Base-by-base conservation (phyloP, 2,888 invertebrate species). In the Watsonalla cultraria region DNA sequence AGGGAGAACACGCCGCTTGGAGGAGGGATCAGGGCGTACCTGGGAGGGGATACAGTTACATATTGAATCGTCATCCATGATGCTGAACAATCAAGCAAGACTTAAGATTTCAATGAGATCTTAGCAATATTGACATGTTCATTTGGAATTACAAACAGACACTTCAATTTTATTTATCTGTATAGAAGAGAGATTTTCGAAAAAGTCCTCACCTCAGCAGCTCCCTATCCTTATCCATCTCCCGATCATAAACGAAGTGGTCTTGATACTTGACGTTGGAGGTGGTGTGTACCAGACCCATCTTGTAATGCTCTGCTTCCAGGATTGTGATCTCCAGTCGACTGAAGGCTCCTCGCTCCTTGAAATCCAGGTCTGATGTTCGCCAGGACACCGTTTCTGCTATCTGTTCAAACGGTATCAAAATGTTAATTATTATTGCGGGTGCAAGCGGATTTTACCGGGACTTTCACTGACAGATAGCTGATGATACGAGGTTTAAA, bases 1-100 rank as follows among this genome's bases (percentile, higher is more conserved):
- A 93, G 80, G 24, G 89, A 72, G 62, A 93, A 88, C 61, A 92
- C 91, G 0, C 92, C 92, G 15, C 70, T 78, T 0, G 82, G 59
- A 0, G 90, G 89, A 2, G 90, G 85, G 39, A 78, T 71, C 64
- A 88, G 69, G 6, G 83, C 82, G 62, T 86, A 86, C 62, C 88
- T 89, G 63, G 0, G 8, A 6, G 33, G n/a, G 0, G 13, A 51
- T n/a, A 13, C 0, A 0, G 8, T 6, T 11, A 46, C 37, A 37
- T 13, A 42, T 13, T 11, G 2, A 34, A 6, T 11, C 5, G 6
- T 45, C 13, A 6, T 45, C 4, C 24, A 24, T 24, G 24, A 24
- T 24, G 24, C 24, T 24, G 24, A 24, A 4, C 24, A 24, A 24
- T 24, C 24, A 24, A 4, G 2, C 24, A 24, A 24, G 24, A n/a